These are phyloP conservation scores for Erythrolamprus reginae DNA, from an alignment of 2,113 vertebrate genomes.

Conservation along the genomic window DNA sequence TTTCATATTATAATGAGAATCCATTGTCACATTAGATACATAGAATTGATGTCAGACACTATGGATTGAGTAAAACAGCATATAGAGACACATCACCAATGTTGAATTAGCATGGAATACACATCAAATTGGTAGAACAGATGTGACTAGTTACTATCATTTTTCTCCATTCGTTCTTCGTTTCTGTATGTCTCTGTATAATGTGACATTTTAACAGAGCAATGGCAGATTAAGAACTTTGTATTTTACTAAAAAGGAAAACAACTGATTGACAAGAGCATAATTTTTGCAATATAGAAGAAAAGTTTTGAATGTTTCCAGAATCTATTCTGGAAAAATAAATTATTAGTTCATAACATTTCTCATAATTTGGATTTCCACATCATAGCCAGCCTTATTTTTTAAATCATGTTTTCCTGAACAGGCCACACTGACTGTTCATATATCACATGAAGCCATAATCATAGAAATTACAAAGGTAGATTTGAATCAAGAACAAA, in stretches of 20 bases:
- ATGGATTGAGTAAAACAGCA: background rate
- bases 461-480: background rate
- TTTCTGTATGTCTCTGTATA: background rate
- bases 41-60: background rate
- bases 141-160: conserved; percentile 2
- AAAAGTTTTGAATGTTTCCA: background rate
- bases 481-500: background rate
- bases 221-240: background rate
- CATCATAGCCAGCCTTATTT: background rate
- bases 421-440: background rate
- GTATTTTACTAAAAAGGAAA: background rate
- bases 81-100: background rate
- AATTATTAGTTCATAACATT: background rate
- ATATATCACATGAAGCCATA: background rate
- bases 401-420: background rate
- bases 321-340: background rate
- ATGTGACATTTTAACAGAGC: background rate
- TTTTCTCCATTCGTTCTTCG: background rate
- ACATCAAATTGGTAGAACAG: background rate
- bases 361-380: background rate
- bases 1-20: background rate
- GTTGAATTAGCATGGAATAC: background rate
- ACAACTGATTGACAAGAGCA: background rate
- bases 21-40: background rate
- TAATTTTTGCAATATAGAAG: background rate